These are phyloP conservation scores for Mesochorus sp. DNA, from an alignment of 2,888 invertebrate species.

Conservation along the genomic window DNA sequence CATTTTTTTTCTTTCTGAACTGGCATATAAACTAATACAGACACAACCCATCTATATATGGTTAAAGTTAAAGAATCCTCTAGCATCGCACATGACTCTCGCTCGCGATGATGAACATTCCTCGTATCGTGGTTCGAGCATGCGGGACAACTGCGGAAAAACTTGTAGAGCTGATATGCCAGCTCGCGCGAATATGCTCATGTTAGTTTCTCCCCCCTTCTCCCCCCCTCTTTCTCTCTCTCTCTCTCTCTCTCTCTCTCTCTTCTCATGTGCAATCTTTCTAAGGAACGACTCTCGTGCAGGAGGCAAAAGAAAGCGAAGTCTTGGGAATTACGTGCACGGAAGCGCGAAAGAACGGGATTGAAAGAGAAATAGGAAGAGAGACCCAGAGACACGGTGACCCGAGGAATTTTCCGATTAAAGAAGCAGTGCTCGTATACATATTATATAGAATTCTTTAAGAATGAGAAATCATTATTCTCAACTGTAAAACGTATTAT, in stretches of 20 bases:
- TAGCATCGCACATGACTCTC: conserved; percentile 51
- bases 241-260: background rate
- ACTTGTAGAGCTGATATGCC: conserved; percentile 38
- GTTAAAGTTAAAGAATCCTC: conserved; percentile 49
- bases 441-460: background rate
- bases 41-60: background rate
- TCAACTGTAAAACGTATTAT: too few relatives aligned
- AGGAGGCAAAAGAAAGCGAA: conserved; percentile 64
- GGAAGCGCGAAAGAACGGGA: conserved; percentile 53
- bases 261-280: conserved; percentile 18
- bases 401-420: conserved; percentile 43
- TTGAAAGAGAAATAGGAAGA: conserved; percentile 55
- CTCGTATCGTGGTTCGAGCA: conserved; percentile 51
- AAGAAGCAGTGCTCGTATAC: background rate
- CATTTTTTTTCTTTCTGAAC: too few relatives aligned
- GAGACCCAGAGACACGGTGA: conserved; percentile 57
- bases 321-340: conserved; percentile 57
- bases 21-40: too few relatives aligned
- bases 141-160: conserved; percentile 45
- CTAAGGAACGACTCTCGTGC: conserved; percentile 36
- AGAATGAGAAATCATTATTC: too few relatives aligned
- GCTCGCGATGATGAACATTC: conserved; percentile 48
- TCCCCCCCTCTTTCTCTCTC: conserved; percentile 12
- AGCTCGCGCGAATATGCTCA: conserved; percentile 15
- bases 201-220: conserved; percentile 9